Base-by-base conservation (phyloP, 1,140 invertebrate genomes). In the Drosophila athabasca region DNA sequence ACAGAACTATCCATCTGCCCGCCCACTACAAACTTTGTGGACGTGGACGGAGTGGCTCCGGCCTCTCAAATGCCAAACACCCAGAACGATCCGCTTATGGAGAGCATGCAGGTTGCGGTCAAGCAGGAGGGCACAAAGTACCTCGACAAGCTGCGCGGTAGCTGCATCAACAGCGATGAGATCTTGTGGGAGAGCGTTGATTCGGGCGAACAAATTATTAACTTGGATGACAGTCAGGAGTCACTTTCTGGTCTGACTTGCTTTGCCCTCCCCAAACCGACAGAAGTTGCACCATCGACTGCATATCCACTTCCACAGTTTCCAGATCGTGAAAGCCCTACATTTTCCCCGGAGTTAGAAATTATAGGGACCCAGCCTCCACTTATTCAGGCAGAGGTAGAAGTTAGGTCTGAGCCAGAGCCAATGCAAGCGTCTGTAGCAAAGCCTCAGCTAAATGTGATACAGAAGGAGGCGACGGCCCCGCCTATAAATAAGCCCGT, bases 41-140 rank as follows among this genome's bases (percentile, higher is more conserved):
- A 74, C 11, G 13, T 74, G 7, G 24, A 5, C 0, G 9, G 3
- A 6, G 48, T 43, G 0, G 26, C 5, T 2, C 13, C 11, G 0
- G n/a, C 35, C 1, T 52, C 26, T 6, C 60, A 74, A 43, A 8
- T 22, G 6, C 8, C 31, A 3, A 31, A 57, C 45, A n/a, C 9
- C 3, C 2, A 11, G 7, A n/a, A 15, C 22, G 71, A 74, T 53
- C 71, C 71, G 1, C 43, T 74, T 8, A 35, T 8, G 22, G n/a
- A 17, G 13, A 9, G 2, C 26, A 22, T 11, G 13, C 8, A 35
- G 3, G 17, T 9, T 13, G 2, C 19, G 13, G 17, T 72, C 8
- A 74, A 74, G 46, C 24, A 57, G 15, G 71, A 74, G 19, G 52
- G 52, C 1, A 51, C 57, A 0, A n/a, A 15, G 0, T 65, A 45